Base-by-base conservation (phyloP, 2,888 invertebrate genomes). In the Drosophila siamana region DNA sequence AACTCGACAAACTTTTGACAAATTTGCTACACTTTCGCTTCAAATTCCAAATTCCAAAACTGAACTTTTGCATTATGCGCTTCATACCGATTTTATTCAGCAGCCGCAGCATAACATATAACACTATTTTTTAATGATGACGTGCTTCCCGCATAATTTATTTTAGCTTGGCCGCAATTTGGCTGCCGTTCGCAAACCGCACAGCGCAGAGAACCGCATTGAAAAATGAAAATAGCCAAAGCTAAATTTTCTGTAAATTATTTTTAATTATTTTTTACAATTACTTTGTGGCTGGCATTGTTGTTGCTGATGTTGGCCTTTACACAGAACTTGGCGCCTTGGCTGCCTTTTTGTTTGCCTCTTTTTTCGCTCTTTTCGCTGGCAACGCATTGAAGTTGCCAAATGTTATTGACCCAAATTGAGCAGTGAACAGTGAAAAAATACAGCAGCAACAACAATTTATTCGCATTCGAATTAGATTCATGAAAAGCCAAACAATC, bases 381-480 rank as follows among this genome's bases (percentile, higher is more conserved):
- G 63, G 61, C 75, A 73, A 65, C 77, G 78, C 86, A 78, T 69
- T 82, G 67, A 72, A 78, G 74, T 75, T 86, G 85, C 86, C 86
- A 86, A 86, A 81, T 86, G 86, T 84, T 88, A 86, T 86, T 86
- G 86, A 86, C 86, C 86, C 79, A 86, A 78, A 82, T 85, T 72
- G 72, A 59, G 30, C 7, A 43, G 16, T 4, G n/a, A 69, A 60
- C 28, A 28, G n/a, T 61, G 65, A 60, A 60, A 47, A 54, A 65
- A 52, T 30, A 59, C 36, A 46, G 60, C 38, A 67, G 40, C 38
- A 47, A 56, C 56, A 55, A 28, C 43, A 43, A 54, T 41, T 11
- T 51, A 30, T 44, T 60, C 64, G 62, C 64, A 69, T 52, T 80
- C 64, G 63, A 80, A 72, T 73, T 78, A 75, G 79, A 73, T 76